Evolutionary conservation across 2,888 invertebrate genomes (phyloP), one percentile per base, ranked within the genome.

Genomic region (Chorisops tibialis): DNA sequence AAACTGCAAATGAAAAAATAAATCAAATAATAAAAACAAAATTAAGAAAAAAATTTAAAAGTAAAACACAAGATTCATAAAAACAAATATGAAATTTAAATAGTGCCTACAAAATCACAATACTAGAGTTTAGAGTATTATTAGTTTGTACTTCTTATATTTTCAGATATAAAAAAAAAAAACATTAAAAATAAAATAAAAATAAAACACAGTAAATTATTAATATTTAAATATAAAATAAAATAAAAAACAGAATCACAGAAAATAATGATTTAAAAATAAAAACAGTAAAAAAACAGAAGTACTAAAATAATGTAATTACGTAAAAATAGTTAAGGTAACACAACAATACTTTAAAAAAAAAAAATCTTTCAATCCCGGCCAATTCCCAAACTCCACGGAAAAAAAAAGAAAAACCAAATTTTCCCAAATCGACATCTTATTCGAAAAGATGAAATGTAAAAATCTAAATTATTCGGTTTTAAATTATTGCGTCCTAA

Each of bases 21-120:
- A 41, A n/a, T n/a, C n/a, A n/a, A n/a, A n/a, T 43, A 24, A 43
- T 21, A 43, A 21, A 35, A 39, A 12, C 4, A 9, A 43, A 47
- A 59, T 47, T n/a, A 54, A 54, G 41, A 21, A 19, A 56, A 24
- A 22, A 52, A 52, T 6, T 22, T n/a, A n/a, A n/a, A n/a, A n/a
- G n/a, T n/a, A n/a, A n/a, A 14, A 52, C n/a, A n/a, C 37, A 56
- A 39, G 52, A 52, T 12, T 18, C 16, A 39, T 9, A 24, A 11
- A 59, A 58, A 60, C 50, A 61, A 48, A 30, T 49, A 65, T 54
- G 58, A 62, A 63, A 63, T 63, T 60, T 63, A 66, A 65, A 65
- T 67, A 79, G 79, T 79, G 79, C 79, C 79, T 79, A 79, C 77
- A 79, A 74, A 74, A 74, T 75, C 75, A 78, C 78, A 78, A 79